A percentile compares a stretch with the other conserved stretches of the same genome.
These are phyloP conservation scores for Rhyacichthys aspro DNA, from an alignment of 2,797 vertebrate species.

Conservation along the genomic window DNA sequence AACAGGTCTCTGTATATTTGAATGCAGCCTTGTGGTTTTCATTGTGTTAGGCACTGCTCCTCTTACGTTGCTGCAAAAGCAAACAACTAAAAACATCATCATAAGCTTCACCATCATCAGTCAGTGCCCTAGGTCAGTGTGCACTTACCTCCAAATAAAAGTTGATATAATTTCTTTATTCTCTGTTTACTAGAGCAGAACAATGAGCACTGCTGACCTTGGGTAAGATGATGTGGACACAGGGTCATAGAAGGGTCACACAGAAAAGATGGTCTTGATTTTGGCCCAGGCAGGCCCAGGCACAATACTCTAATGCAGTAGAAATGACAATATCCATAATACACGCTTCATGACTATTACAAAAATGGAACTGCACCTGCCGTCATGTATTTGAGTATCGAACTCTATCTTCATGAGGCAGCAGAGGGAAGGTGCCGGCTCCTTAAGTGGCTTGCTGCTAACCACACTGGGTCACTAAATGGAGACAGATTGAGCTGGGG, in stretches of 20 bases:
- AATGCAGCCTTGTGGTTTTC: too few relatives aligned
- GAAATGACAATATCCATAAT: conserved; percentile 40
- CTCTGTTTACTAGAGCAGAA: conserved; percentile 37
- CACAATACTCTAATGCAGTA: conserved; percentile 34
- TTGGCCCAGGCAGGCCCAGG: conserved; percentile 14
- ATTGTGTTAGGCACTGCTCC: too few relatives aligned
- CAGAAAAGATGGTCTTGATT: conserved; percentile 43
- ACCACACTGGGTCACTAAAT: conserved; percentile 42
- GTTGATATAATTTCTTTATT: conserved; percentile 24
- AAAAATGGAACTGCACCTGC: conserved; percentile 42
- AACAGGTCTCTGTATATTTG: too few relatives aligned
- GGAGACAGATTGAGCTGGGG: conserved; percentile 61
- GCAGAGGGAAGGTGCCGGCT: conserved; percentile 36
- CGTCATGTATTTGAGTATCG: conserved; percentile 30
- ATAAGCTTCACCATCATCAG: conserved; percentile 19
- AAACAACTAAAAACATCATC: conserved; percentile 15
- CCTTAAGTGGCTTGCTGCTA: conserved; percentile 29
- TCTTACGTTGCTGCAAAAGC: too few relatives aligned
- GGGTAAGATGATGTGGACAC: conserved; percentile 14
- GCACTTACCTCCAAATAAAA: conserved; percentile 28
- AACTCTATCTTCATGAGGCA: conserved; percentile 36
- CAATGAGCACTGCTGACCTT: conserved; percentile 52
- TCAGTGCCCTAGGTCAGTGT: conserved; percentile 16
- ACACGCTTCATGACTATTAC: conserved; percentile 21
- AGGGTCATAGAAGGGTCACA: conserved; percentile 46